Conservation (phyloP, 2,113 vertebrate genomes). For the Formicarius rufipectus region DNA sequence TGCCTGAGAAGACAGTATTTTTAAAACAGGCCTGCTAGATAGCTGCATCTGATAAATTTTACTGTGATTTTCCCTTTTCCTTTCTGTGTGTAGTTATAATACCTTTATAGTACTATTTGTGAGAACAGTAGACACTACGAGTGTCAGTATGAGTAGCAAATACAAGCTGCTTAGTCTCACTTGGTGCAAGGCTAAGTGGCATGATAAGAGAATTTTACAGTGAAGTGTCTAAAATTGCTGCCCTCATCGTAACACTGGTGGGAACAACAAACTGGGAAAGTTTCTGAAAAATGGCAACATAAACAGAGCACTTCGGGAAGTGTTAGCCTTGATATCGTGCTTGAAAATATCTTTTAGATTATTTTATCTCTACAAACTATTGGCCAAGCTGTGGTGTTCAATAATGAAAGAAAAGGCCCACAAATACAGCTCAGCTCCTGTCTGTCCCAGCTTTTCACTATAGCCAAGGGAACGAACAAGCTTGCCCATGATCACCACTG, state of each 20-base stretch:
- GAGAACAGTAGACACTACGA: not conserved
- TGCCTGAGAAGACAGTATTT: not conserved
- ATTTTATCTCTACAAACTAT: conserved; percentile 1
- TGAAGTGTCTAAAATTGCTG: conserved; percentile 11
- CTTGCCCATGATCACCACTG: not conserved
- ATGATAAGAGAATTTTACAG: not conserved
- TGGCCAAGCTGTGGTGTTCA: not conserved
- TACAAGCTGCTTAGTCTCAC: conserved; percentile 28
- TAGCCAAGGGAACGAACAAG: not conserved
- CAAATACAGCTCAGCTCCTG: not conserved
- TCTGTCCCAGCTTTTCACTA: not conserved
- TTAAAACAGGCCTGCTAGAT: not conserved
- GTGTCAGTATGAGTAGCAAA: not conserved
- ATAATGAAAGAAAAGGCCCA: not conserved
- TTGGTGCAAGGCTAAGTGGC: not conserved
- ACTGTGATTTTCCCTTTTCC: not conserved
- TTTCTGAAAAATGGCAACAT: not conserved
- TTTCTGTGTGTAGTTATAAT: not conserved
- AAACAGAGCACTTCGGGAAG: not conserved
- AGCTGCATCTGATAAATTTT: not conserved
- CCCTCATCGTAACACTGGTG: not conserved
- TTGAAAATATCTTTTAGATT: not conserved
- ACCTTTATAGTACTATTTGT: not conserved
- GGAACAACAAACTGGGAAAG: not conserved
- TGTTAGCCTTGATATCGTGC: not conserved